phyloP scores from a whole-genome alignment of 2,797 vertebrate species.

The Halcyon badia region DNA sequence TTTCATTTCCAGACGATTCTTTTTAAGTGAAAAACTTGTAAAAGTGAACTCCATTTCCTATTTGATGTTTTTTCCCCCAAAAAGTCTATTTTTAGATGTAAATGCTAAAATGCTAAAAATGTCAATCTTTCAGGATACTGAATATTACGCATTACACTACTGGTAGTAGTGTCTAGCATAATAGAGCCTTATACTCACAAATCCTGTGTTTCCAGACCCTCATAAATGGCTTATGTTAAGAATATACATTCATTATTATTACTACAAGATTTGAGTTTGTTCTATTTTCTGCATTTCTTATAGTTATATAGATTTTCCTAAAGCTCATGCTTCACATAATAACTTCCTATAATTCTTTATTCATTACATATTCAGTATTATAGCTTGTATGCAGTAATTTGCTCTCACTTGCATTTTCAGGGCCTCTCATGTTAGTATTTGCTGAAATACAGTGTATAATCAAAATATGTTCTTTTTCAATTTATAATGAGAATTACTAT shows the following conservation, averaged over 20 bases:
- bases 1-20: not conserved
- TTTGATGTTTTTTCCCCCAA: fast-evolving
- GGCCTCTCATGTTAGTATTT: not conserved
- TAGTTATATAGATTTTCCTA: no score
- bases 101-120: not conserved
- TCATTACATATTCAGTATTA: not conserved
- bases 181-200: not conserved
- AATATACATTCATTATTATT: not conserved
- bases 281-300: not conserved
- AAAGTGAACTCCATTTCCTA: not conserved
- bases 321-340: not conserved
- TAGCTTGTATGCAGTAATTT: not conserved
- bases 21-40: not conserved
- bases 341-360: not conserved
- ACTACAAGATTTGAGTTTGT: not conserved
- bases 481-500: not conserved
- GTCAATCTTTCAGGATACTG: not conserved
- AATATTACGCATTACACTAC: not conserved
- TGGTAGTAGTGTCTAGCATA: not conserved
- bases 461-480: not conserved
- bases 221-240: not conserved
- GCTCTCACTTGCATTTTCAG: not conserved
- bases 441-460: not conserved
- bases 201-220: not conserved
- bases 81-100: not conserved